Percentiles rank a stretch among this genome's conserved stretches.
phyloP scores from a whole-genome alignment of 2,888 invertebrate species.

The Pandemis cinnamomeana region DNA sequence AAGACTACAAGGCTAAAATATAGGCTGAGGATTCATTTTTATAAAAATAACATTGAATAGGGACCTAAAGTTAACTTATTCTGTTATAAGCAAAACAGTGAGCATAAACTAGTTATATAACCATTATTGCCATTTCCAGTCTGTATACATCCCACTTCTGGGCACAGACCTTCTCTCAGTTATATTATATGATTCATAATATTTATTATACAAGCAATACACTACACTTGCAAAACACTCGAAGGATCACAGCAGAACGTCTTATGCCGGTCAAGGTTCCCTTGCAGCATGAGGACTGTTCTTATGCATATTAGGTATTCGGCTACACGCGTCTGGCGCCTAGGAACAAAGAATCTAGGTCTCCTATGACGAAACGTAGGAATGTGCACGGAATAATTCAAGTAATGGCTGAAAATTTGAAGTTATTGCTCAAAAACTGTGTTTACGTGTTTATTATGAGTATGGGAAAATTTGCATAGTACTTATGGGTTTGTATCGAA shows the following conservation, averaged over 20 bases:
- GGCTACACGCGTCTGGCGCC: conserved; percentile 54
- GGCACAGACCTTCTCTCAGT: too few species aligned
- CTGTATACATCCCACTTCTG: too few species aligned
- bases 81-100: too few species aligned
- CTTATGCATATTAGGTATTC: conserved; percentile 65
- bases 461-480: background rate
- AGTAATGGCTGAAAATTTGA: background rate
- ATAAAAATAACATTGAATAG: too few species aligned
- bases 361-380: conserved; percentile 51
- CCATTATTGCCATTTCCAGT: too few species aligned
- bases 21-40: too few species aligned
- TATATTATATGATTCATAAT: background rate
- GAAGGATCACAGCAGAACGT: conserved; percentile 19
- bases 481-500: too few species aligned
- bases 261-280: conserved; percentile 70
- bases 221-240: conserved; percentile 14
- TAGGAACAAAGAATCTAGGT: conserved; percentile 65
- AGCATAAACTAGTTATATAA: too few species aligned
- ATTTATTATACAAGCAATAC: conserved; percentile 1
- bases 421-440: conserved; percentile 6
- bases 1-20: too few species aligned
- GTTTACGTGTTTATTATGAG: background rate
- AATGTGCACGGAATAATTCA: conserved; percentile 44
- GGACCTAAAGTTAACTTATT: too few species aligned
- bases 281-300: conserved; percentile 66